Conservation (phyloP, 2,113 vertebrate genomes). For the Antechinus flavipes region DNA sequence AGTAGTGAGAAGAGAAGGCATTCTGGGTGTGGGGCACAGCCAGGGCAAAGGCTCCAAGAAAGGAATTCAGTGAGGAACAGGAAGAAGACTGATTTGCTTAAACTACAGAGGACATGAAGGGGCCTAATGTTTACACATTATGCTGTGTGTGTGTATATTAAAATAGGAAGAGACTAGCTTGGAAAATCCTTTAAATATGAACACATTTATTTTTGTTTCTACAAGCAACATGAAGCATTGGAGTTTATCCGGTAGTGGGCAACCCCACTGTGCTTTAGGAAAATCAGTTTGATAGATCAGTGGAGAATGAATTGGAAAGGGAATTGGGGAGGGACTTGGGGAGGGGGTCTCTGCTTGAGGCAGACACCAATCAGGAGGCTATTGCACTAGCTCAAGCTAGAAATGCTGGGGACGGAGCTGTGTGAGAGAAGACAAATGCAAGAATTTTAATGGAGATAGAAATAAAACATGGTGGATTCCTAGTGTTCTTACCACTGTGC, state of each 20-base stretch:
- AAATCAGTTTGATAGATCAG: not conserved
- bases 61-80: not conserved
- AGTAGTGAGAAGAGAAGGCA: not conserved
- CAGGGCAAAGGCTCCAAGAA: not conserved
- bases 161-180: not conserved
- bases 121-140: not conserved
- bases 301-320: not conserved
- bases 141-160: not conserved
- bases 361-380: not conserved
- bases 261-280: not conserved
- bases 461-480: not conserved
- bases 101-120: not conserved
- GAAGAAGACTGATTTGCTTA: not conserved
- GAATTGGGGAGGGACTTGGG: not conserved
- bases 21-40: not conserved
- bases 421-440: not conserved
- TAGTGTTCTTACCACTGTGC: not conserved
- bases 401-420: not conserved
- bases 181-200: not conserved
- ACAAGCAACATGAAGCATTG: not conserved
- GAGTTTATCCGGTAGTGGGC: not conserved
- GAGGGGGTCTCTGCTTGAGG: not conserved
- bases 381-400: not conserved
- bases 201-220: not conserved
- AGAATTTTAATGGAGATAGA: not conserved